Evolutionary conservation across 2,888 invertebrate genomes (phyloP), one percentile per base, ranked within the genome.

Genomic region (Lasioglossum morio): DNA sequence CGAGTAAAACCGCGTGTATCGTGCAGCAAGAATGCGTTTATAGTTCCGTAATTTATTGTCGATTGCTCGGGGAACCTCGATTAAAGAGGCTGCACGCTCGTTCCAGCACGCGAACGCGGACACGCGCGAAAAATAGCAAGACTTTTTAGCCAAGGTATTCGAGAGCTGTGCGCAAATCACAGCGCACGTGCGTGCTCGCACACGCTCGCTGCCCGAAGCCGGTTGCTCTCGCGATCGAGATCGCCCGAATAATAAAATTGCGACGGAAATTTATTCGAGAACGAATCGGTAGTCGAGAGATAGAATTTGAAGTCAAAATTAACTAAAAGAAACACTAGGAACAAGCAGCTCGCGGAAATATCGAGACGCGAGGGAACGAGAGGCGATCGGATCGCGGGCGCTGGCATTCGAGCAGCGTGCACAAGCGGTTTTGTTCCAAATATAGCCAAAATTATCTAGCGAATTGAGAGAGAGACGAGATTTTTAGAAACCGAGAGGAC

Each of bases 61-160:
- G 84, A 86, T n/a, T 37, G 27, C 7, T 30, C 53, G 16, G 30
- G 76, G 46, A 46, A 73, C 73, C 78, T 77, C 79, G 82, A 72
- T 70, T 72, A 69, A 57, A 43, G 53, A 46, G 63, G 63, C 78
- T 80, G 83, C 81, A 48, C 87, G 77, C 23, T 70, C 75, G 57
- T 79, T 72, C 63, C 77, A 46, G 70, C 69, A 75, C 70, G 76
- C 75, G 70, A n/a, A 40, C 69, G 1, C 37, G 40, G n/a, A 66
- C 34, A 70, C 80, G 75, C 74, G 37, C 75, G 63, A 73, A 63
- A 70, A 80, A 73, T 89, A 89, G 87, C 82, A 75, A 86, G 69
- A 89, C 87, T 83, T 87, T 89, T 89, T 89, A 90, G 83, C 77
- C 83, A 85, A 89, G 79, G 82, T 82, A 79, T 86, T 87, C 78